Percentiles rank a stretch among this genome's conserved stretches.
Conservation (phyloP, 1,140 invertebrate species). For the Agrilus planipennis region DNA sequence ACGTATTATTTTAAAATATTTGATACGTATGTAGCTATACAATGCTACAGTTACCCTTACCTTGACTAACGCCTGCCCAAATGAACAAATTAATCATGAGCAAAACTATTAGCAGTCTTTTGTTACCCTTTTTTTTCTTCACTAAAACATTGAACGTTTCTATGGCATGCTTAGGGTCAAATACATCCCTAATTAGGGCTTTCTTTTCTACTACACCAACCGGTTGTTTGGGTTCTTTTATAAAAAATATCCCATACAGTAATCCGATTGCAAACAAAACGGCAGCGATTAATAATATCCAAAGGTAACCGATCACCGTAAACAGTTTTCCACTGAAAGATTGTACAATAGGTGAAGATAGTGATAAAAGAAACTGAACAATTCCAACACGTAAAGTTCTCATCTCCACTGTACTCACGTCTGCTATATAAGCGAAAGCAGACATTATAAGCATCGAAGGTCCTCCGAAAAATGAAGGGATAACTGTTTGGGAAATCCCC, state of each 20-base stretch:
- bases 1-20: neutral
- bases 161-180: conserved; percentile 26
- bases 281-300: conserved; percentile 20
- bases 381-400: conserved; percentile 43
- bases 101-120: conserved; percentile 18
- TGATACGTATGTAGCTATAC: neutral
- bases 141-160: conserved; percentile 27
- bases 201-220: conserved; percentile 10
- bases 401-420: conserved; percentile 40
- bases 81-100: conserved; percentile 22
- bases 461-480: conserved; percentile 42
- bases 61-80: conserved; percentile 17
- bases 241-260: conserved; percentile 25
- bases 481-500: conserved; percentile 40
- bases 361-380: conserved; percentile 40
- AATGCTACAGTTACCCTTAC: conserved; percentile 11
- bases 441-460: conserved; percentile 42
- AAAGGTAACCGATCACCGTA: conserved; percentile 21
- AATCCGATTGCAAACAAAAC: conserved; percentile 19
- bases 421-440: conserved; percentile 45
- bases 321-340: conserved; percentile 27
- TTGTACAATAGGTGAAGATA: conserved; percentile 17
- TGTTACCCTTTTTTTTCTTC: conserved; percentile 19
- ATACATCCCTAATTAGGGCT: conserved; percentile 24
- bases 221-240: conserved; percentile 25